These are phyloP conservation scores for Himalopsyche anomala DNA, from an alignment of 2,888 invertebrate genomes.

Conservation along the genomic window DNA sequence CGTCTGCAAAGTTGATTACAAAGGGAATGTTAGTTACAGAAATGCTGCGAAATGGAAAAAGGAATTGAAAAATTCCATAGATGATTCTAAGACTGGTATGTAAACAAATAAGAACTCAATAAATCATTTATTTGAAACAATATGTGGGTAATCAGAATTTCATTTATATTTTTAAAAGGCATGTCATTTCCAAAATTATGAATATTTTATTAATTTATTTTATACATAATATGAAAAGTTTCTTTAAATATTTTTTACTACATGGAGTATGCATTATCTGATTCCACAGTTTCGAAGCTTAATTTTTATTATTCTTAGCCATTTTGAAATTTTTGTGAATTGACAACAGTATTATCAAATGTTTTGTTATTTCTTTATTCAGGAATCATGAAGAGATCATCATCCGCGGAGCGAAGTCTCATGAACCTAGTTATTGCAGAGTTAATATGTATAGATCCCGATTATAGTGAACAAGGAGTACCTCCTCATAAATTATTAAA, in stretches of 20 bases:
- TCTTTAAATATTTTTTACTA: no score
- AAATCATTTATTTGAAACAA: neutral
- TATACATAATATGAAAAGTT: no score
- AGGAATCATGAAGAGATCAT: slow-evolving; percentile 60
- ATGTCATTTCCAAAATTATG: neutral
- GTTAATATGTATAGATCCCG: slow-evolving; percentile 83
- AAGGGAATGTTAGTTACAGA: slow-evolving; percentile 90
- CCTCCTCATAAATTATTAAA: slow-evolving; percentile 82
- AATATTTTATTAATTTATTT: no score
- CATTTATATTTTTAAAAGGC: slow-evolving; percentile 29
- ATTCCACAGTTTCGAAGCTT: no score
- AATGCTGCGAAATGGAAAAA: slow-evolving; percentile 85
- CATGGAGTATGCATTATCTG: no score
- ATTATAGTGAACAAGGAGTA: slow-evolving; percentile 83
- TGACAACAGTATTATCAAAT: neutral
- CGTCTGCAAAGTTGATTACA: slow-evolving; percentile 90
- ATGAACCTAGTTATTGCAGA: slow-evolving; percentile 84
- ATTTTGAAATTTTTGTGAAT: no score
- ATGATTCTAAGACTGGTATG: slow-evolving; percentile 30
- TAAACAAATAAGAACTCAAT: neutral
- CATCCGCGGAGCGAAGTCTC: slow-evolving; percentile 73
- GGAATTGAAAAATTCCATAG: slow-evolving; percentile 67
- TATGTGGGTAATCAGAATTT: neutral
- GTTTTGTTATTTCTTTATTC: slow-evolving; percentile 52
- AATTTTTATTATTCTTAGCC: no score